Evolutionary conservation across 1,140 invertebrate species (phyloP), one percentile per base, ranked within the genome.

Genomic region (Drosophila lini): DNA sequence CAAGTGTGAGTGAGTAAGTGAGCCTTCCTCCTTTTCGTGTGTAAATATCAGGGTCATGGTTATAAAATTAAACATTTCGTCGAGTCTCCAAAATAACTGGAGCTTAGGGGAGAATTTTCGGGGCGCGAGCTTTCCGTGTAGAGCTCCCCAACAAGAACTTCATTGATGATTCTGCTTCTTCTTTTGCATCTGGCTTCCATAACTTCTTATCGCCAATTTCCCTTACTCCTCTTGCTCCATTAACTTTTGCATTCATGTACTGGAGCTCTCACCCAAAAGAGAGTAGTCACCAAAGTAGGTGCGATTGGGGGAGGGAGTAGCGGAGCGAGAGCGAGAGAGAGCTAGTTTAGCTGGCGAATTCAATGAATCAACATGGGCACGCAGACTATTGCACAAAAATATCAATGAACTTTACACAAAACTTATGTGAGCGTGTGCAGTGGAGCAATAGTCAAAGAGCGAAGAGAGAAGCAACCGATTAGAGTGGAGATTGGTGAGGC

Each of bases 31-130:
- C 34, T 65, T 78, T 78, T 80, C 38, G 45, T 50, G 55, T 44
- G 80, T 71, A 86, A 86, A 90, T 91, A 91, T 91, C 89, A 91
- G 90, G 90, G 90, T 91, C 90, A 91, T 88, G 90, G 90, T 89
- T 91, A 91, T 91, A 91, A 89, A 90, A 86, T 89, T 91, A 91
- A 91, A 86, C 82, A 88, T 89, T 76, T 88, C 56, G 45, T 45
- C 47, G 75, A 84, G 80, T 88, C 84, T 88, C 84, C 84, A 88
- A 88, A 83, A 78, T 48, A 85, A 67, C 65, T 56, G 67, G n/a
- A 48, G 53, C 67, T 59, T 38, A 34, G 44, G 50, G 42, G 65
- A 71, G 65, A 48, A 45, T 32, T 41, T 32, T n/a, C 19, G 36
- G 40, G n/a, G 45, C 38, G 40, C 32, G 40, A 60, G 78, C 67